These are phyloP conservation scores for Botrylloides violaceus DNA, from an alignment of 23 tunicate genomes.

Conservation along the genomic window DNA sequence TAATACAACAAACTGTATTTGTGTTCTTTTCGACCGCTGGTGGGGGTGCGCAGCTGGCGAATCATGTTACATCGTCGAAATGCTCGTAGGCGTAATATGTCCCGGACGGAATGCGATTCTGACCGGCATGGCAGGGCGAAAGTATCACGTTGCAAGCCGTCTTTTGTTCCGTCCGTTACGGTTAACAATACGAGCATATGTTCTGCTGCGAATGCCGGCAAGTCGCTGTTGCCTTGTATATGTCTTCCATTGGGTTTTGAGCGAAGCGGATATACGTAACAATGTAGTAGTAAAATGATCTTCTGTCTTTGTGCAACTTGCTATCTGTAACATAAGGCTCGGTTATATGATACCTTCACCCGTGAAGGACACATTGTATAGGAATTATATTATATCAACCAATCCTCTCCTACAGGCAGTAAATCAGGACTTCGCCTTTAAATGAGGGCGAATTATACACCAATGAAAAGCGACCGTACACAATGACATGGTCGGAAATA, in stretches of 20 bases:
- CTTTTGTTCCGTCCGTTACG: neutral
- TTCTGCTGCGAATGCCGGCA: neutral
- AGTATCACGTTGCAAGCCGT: conserved; percentile 15
- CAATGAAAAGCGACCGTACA: neutral
- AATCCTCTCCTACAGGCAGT: too few species aligned
- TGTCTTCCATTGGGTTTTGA: too few species aligned
- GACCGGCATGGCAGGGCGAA: neutral
- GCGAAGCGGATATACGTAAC: neutral
- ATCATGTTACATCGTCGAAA: neutral
- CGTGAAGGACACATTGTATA: neutral
- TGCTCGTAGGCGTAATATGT: conserved; percentile 5
- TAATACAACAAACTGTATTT: too few species aligned
- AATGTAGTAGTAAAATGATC: neutral
- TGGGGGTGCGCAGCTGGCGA: neutral
- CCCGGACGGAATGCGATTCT: conserved; percentile 14
- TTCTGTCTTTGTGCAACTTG: neutral
- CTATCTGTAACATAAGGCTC: neutral
- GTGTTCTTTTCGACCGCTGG: too few species aligned
- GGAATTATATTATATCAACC: neutral
- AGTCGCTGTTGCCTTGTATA: neutral
- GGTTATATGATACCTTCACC: neutral
- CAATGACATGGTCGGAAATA: neutral
- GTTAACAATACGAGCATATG: neutral
- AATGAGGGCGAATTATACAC: neutral
- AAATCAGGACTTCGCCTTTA: neutral